Evolutionary conservation across 1,140 invertebrate species (phyloP).

Genomic region (Lepeophtheirus salmonis): DNA sequence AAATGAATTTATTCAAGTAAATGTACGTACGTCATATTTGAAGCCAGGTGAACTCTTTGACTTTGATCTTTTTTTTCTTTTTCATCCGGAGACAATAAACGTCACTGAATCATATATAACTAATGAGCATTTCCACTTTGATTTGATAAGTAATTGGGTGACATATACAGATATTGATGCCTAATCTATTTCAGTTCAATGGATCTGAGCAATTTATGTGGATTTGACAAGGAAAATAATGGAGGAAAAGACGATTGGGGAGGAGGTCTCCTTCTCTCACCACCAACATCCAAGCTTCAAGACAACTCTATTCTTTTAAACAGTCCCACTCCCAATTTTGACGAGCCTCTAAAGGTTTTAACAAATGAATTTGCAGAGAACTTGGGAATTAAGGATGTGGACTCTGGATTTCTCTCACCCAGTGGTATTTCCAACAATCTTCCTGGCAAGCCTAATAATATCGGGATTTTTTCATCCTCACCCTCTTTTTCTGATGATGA

Average conservation of each 20-base stretch:
- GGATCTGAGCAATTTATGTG: not conserved
- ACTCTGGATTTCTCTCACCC: constrained; percentile 3
- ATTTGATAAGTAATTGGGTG: too few relatives aligned
- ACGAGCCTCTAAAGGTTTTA: not conserved
- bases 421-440: not conserved
- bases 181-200: not conserved
- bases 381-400: not conserved
- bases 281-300: not conserved
- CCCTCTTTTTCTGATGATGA: not conserved
- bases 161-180: too few relatives aligned
- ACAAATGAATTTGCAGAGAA: constrained; percentile 9
- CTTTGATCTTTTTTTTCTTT: too few relatives aligned
- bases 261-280: not conserved
- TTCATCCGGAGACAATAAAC: too few relatives aligned
- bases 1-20: too few relatives aligned
- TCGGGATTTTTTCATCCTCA: not conserved
- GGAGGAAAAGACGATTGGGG: not conserved
- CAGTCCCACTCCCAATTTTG: not conserved
- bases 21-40: too few relatives aligned
- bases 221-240: not conserved
- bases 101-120: too few relatives aligned
- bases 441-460: not conserved
- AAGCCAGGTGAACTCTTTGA: too few relatives aligned
- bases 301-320: not conserved
- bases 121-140: too few relatives aligned